Conservation (phyloP, 2,113 vertebrate genomes). For the Charina bottae region DNA sequence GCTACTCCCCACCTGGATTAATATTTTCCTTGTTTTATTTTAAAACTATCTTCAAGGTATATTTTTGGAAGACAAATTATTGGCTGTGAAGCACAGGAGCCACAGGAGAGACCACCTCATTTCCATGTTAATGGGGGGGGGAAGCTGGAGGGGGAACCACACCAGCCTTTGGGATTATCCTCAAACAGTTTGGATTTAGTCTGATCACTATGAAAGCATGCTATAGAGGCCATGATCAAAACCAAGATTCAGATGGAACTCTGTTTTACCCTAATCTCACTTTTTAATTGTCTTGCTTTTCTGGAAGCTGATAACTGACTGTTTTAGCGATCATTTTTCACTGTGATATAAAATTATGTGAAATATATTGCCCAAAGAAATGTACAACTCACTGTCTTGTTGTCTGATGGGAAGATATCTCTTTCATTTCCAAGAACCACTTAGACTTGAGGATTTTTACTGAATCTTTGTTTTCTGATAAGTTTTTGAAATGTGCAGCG, state of each 20-base stretch:
- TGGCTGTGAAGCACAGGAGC: neutral
- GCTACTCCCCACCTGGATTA: neutral
- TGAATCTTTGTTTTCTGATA: neutral
- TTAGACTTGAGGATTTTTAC: neutral
- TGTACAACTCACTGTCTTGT: neutral
- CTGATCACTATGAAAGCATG: neutral
- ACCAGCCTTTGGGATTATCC: neutral
- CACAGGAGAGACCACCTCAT: neutral
- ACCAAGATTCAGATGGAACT: neutral
- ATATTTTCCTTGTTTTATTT: neutral
- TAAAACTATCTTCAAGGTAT: neutral
- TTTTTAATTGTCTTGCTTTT: neutral
- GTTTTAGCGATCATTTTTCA: neutral
- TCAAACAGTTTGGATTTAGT: neutral
- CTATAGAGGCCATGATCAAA: constrained; percentile 6
- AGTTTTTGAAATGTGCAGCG: neutral
- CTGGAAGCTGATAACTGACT: neutral
- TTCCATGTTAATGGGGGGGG: neutral
- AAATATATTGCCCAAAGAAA: neutral
- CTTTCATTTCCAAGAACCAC: neutral
- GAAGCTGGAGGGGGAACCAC: too few relatives aligned
- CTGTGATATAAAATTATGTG: neutral
- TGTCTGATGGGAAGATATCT: neutral
- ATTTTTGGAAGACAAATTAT: neutral
- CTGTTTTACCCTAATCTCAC: constrained; percentile 8